Conservation (phyloP, 2,888 invertebrate genomes). For the Heliconius erato region DNA sequence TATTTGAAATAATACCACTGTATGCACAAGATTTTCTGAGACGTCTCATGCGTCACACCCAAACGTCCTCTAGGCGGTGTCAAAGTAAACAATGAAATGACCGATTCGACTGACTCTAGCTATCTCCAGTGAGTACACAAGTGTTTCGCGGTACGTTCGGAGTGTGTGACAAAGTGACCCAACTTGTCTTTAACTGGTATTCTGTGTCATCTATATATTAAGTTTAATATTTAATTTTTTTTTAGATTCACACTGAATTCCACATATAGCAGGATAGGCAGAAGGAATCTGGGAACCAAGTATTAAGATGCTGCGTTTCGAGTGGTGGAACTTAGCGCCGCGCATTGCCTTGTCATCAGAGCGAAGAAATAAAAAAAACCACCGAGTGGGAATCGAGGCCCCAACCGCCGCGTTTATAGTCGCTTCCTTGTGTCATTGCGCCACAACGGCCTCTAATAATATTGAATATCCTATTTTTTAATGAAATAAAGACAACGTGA, state of each 20-base stretch:
- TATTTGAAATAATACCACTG: slow-evolving; percentile 45
- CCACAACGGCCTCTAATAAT: too few relatives aligned
- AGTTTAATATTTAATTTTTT: not conserved
- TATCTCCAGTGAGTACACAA: slow-evolving; percentile 60
- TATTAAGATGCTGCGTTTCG: too few relatives aligned
- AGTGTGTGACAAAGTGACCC: slow-evolving; percentile 30
- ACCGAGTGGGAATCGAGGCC: too few relatives aligned
- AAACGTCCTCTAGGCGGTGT: slow-evolving; percentile 69
- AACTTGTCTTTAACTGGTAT: not conserved
- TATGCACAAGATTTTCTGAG: slow-evolving; percentile 32
- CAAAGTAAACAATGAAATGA: slow-evolving; percentile 72
- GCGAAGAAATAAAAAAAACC: too few relatives aligned
- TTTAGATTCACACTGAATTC: not conserved
- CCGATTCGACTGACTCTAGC: slow-evolving; percentile 72
- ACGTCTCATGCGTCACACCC: slow-evolving; percentile 61
- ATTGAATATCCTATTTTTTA: too few relatives aligned
- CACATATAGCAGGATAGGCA: too few relatives aligned
- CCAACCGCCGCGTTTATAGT: too few relatives aligned
- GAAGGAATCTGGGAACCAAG: too few relatives aligned
- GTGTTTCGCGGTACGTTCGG: slow-evolving; percentile 60
- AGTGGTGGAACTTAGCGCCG: too few relatives aligned
- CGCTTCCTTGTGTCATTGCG: too few relatives aligned
- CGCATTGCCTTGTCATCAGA: too few relatives aligned
- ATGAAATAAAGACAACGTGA: too few relatives aligned
- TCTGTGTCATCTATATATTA: not conserved